phyloP scores from a whole-genome alignment of 30 jellyfish, hydroid and myxozoan species.

The Turritopsis dohrnii region DNA sequence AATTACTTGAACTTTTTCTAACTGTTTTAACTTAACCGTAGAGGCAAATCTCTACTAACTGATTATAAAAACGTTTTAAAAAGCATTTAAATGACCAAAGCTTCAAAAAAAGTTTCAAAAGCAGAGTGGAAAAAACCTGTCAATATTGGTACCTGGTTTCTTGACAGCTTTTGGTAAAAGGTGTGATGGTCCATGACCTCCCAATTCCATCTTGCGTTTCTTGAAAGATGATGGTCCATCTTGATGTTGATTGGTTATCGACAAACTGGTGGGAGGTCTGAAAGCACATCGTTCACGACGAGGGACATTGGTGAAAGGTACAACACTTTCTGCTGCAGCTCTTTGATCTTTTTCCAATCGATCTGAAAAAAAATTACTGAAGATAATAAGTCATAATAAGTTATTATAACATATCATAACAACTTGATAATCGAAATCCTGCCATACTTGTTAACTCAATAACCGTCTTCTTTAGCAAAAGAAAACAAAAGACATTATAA shows the following conservation, averaged over 20 bases:
- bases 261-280: conserved; percentile 27
- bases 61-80: too few relatives aligned
- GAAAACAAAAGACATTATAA: neutral
- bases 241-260: conserved; percentile 2
- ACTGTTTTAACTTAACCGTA: too few relatives aligned
- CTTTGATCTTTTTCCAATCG: conserved; percentile 50
- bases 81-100: too few relatives aligned
- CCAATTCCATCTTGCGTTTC: conserved; percentile 18
- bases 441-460: too few relatives aligned
- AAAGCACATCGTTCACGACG: conserved; percentile 56
- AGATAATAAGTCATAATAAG: neutral
- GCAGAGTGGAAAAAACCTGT: too few relatives aligned
- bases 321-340: conserved; percentile 52
- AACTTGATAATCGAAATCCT: too few relatives aligned
- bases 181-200: conserved; percentile 32
- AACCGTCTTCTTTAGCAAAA: neutral
- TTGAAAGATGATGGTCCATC: neutral
- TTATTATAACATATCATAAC: too few relatives aligned
- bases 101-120: neutral
- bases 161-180: conserved; percentile 33
- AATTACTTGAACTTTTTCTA: too few relatives aligned
- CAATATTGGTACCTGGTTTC: conserved; percentile 40
- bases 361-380: neutral
- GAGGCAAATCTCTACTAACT: too few relatives aligned
- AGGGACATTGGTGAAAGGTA: conserved; percentile 53